A percentile compares a stretch with the other conserved stretches of the same genome.
phyloP scores from a whole-genome alignment of 1,140 invertebrate species.

The Aphis craccivora region DNA sequence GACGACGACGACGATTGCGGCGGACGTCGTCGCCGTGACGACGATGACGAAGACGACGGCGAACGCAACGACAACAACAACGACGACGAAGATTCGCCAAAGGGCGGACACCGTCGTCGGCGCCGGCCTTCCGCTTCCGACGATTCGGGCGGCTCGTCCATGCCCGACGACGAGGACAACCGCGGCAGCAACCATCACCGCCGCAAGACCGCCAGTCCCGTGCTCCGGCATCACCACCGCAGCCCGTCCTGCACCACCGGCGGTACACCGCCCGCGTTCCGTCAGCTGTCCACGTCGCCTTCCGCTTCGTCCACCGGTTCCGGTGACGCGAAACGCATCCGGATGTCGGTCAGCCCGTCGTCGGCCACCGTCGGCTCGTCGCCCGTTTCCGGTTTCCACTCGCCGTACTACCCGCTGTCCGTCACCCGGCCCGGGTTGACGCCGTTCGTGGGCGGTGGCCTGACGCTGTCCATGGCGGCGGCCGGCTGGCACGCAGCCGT shows the following conservation, averaged over 20 bases:
- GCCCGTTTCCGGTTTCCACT: conserved; percentile 57
- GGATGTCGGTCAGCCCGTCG: conserved; percentile 26
- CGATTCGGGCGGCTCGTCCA: conserved; percentile 63
- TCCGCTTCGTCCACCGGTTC: conserved; percentile 51
- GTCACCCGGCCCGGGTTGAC: conserved; percentile 65
- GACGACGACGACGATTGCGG: conserved; percentile 61
- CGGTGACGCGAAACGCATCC: conserved; percentile 34
- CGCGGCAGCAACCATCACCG: conserved; percentile 63
- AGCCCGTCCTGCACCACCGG: conserved; percentile 37
- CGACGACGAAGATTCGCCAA: conserved; percentile 1
- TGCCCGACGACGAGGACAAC: conserved; percentile 67
- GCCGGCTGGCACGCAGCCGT: conserved; percentile 60
- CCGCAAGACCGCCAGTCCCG: conserved; percentile 62
- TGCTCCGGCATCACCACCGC: conserved; percentile 69
- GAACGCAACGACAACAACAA: conserved; percentile 40
- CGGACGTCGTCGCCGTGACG: conserved; percentile 64
- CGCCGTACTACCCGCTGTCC: conserved; percentile 64
- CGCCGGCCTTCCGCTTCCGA: conserved; percentile 31
- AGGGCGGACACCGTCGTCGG: not conserved
- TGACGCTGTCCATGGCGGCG: conserved; percentile 61
- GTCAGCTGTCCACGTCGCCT: not conserved
- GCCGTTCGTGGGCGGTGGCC: conserved; percentile 58
- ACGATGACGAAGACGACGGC: conserved; percentile 63
- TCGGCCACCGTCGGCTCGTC: conserved; percentile 47
- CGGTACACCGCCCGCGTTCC: conserved; percentile 4